phyloP scores from a whole-genome alignment of 2,888 invertebrate species.

The Coelopa pilipes region DNA sequence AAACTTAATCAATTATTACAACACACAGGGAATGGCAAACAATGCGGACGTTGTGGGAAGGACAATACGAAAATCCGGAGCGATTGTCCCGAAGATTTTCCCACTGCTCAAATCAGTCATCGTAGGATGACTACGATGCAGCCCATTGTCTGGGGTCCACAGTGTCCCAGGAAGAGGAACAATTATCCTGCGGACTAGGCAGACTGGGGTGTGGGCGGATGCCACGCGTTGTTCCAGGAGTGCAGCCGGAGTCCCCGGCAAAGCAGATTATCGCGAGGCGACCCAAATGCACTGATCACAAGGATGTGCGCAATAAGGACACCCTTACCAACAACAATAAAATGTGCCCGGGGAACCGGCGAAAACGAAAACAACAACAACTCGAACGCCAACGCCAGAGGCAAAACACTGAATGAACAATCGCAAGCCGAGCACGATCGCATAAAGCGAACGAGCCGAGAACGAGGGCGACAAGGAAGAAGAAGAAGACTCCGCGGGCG shows the following conservation, averaged over 20 bases:
- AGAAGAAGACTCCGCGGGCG: conserved; percentile 29
- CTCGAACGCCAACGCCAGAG: conserved; percentile 59
- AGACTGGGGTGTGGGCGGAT: neutral
- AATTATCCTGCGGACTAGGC: neutral
- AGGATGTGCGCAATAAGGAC: conserved; percentile 1
- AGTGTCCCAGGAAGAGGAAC: too few species aligned
- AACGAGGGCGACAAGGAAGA: conserved; percentile 40
- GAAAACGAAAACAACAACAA: conserved; percentile 50
- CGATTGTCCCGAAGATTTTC: too few species aligned
- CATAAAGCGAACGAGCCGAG: neutral
- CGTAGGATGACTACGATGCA: too few species aligned
- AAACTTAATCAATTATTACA: too few species aligned
- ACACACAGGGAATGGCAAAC: too few species aligned
- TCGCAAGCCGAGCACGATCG: conserved; percentile 48
- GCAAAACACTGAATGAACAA: too few species aligned
- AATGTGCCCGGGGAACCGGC: neutral
- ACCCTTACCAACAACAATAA: neutral
- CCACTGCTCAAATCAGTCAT: too few species aligned
- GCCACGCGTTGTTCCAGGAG: conserved; percentile 27
- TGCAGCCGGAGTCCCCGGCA: neutral
- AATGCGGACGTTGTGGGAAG: too few species aligned
- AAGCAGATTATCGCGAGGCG: conserved; percentile 18
- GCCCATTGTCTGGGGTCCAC: too few species aligned
- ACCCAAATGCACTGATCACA: conserved; percentile 4
- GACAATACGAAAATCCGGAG: too few species aligned